phyloP scores from a whole-genome alignment of 2,797 vertebrate species.

The Pseudopleuronectes americanus region DNA sequence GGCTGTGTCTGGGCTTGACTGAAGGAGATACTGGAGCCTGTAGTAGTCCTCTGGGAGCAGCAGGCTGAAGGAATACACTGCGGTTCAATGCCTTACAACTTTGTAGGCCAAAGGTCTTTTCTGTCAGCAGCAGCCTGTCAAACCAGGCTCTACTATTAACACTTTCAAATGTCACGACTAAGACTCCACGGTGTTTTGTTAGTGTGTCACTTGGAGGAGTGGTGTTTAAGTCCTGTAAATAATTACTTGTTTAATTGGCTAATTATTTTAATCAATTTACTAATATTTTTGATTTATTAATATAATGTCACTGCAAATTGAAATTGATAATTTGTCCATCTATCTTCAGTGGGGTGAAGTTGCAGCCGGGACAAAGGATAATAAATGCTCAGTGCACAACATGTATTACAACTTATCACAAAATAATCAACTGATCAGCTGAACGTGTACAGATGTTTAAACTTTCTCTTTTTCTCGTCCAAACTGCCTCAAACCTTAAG shows the following conservation, averaged over 20 bases:
- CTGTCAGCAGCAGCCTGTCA: slow-evolving; percentile 69
- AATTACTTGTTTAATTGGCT: no score
- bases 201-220: neutral
- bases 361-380: neutral
- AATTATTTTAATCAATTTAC: no score
- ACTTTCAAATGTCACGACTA: slow-evolving; percentile 28
- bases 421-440: neutral
- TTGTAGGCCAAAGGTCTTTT: slow-evolving; percentile 72
- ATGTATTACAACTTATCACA: neutral
- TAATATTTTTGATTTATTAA: neutral
- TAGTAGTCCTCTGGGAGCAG: slow-evolving; percentile 55
- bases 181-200: slow-evolving; percentile 2
- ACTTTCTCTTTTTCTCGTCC: neutral
- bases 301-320: neutral
- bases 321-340: no score
- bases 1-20: slow-evolving; percentile 81
- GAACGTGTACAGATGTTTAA: neutral
- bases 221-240: neutral
- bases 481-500: no score
- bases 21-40: slow-evolving; percentile 58
- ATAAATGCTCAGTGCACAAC: neutral
- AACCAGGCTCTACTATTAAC: slow-evolving; percentile 58
- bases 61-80: slow-evolving; percentile 54
- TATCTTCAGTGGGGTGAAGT: neutral
- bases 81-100: slow-evolving; percentile 49